Conservation (phyloP, 64 coral and sea anemone species). For the Stichodactyla mertensii region DNA sequence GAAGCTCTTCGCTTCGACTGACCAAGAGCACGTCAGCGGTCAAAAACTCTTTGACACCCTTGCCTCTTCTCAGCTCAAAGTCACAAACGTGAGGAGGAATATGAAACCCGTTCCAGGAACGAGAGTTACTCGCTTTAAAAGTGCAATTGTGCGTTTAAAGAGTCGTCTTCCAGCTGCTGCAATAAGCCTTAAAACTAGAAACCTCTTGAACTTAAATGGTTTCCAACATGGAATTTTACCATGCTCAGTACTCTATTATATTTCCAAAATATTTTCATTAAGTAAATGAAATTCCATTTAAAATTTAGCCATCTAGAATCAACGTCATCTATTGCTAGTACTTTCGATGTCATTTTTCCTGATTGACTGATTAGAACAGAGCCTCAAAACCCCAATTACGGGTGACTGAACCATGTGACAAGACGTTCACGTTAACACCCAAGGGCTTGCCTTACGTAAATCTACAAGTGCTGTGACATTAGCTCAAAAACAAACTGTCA, state of each 20-base stretch:
- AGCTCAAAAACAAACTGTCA: neutral
- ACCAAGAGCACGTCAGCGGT: neutral
- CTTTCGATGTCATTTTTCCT: neutral
- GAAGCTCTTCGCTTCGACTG: neutral
- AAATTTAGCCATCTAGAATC: too few species aligned
- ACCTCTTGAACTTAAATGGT: too few species aligned
- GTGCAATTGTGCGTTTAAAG: too few species aligned
- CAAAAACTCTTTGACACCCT: neutral
- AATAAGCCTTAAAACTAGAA: too few species aligned
- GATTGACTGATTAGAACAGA: neutral
- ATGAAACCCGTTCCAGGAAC: neutral
- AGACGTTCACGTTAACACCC: neutral
- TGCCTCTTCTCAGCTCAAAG: neutral
- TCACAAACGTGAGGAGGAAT: neutral
- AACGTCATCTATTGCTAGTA: neutral
- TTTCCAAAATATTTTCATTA: too few species aligned
- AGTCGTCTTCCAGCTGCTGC: too few species aligned
- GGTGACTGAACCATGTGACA: neutral
- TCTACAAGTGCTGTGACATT: constrained; percentile 3
- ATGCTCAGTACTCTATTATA: too few species aligned
- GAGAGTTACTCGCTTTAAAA: too few species aligned
- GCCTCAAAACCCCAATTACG: neutral
- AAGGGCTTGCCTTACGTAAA: neutral
- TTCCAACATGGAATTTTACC: too few species aligned
- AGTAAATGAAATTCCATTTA: too few species aligned